Conservation (phyloP, 1,140 invertebrate genomes). For the Ceratina australensis region DNA sequence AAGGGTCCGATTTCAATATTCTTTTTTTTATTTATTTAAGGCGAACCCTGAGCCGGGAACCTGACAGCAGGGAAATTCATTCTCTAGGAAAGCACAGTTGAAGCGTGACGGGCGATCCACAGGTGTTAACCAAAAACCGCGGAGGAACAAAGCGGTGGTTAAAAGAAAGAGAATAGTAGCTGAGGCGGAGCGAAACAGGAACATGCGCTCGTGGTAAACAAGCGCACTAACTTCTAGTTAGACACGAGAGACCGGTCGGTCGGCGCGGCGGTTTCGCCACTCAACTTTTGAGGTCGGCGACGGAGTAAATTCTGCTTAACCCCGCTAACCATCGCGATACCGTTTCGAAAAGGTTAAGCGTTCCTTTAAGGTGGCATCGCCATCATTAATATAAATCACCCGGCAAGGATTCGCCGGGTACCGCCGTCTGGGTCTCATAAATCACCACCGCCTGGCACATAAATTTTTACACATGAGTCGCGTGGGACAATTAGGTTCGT, state of each 20-base stretch:
- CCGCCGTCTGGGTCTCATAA: background rate
- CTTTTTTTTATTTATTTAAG: too few relatives aligned
- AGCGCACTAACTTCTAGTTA: slow-evolving; percentile 54
- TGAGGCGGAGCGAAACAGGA: slow-evolving; percentile 4
- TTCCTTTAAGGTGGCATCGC: slow-evolving; percentile 24
- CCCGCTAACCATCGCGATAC: slow-evolving; percentile 26
- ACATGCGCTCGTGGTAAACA: slow-evolving; percentile 41
- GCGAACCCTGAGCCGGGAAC: too few relatives aligned
- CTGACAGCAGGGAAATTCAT: too few relatives aligned
- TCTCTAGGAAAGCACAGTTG: background rate
- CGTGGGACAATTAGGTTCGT: background rate
- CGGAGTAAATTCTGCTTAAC: slow-evolving; percentile 54
- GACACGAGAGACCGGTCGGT: slow-evolving; percentile 50
- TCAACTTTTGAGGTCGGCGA: slow-evolving; percentile 41
- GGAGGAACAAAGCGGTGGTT: background rate
- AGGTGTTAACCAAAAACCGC: slow-evolving; percentile 45
- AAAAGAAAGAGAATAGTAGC: slow-evolving; percentile 9
- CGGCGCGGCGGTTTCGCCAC: slow-evolving; percentile 41
- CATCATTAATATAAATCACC: background rate
- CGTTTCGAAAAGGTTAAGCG: slow-evolving; percentile 24
- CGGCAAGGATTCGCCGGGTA: background rate
- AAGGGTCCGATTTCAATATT: too few relatives aligned
- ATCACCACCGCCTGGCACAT: background rate
- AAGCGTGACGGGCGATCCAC: slow-evolving; percentile 1
- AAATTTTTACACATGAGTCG: background rate